Evolutionary conservation across 2,113 vertebrate genomes (phyloP), one percentile per base, ranked within the genome.

Genomic region (Zootoca vivipara): DNA sequence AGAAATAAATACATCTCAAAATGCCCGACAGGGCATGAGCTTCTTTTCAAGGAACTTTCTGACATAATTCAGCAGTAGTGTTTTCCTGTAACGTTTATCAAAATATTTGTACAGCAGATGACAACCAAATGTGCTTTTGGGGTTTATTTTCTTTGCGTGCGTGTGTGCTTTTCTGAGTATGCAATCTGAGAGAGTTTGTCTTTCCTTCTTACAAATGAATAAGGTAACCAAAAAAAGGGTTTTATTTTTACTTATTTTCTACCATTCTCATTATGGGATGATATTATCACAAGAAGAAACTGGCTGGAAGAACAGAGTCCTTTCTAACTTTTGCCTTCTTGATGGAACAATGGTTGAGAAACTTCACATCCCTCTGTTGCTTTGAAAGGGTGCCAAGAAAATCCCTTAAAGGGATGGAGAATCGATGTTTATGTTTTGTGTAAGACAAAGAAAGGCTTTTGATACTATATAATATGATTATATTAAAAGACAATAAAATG

Each of bases 241-340:
- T 70, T 87, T 20, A 89, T 75, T 79, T 67, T 30, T 72, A 28
- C 38, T 22, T 65, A 26, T 38, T 2, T 15, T 20, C 15, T 69
- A 56, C 82, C 62, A 3, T 91, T 89, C 87, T 92, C 15, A 0
- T 82, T 75, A 88, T 74, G 35, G 24, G 62, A 78, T 70, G 10
- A 13, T 85, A 73, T 89, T 93, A 89, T 72, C 82, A 85, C 85
- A 94, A 82, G 89, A 94, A 92, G 78, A 93, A 87, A 86, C 83
- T 82, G 5, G 8, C 70, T 87, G 83, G 89, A 94, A 91, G 84
- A 89, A 93, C 78, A 78, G 5, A 87, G 52, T 88, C 88, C 89
- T 92, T 93, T 89, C 42, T 89, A 80, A 77, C 72, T 2, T 1
- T 89, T 83, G 74, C 40, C 18, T 15, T 86, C 28, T 10, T 46